phyloP scores from a whole-genome alignment of 2,888 invertebrate genomes.

The Chrysotoxum bicinctum region DNA sequence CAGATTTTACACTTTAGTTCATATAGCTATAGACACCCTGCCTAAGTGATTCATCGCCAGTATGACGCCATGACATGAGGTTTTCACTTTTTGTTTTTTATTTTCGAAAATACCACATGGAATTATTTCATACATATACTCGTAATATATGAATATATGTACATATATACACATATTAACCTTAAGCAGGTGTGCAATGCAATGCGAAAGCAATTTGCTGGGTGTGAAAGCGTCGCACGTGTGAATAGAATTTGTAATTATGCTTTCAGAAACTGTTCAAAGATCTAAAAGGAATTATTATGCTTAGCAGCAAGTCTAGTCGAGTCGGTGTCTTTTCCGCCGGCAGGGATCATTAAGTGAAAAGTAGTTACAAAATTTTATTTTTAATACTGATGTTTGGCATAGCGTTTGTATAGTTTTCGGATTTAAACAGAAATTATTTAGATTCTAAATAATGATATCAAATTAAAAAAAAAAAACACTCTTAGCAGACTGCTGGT shows the following conservation, averaged over 20 bases:
- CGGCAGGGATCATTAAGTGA: conserved; percentile 34
- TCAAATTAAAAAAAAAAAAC: conserved; percentile 25
- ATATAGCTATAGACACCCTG: background rate
- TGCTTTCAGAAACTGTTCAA: conserved; percentile 23
- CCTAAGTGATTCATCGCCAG: conserved; percentile 17
- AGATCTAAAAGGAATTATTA: conserved; percentile 37
- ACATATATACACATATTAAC: conserved; percentile 2
- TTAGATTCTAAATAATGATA: conserved; percentile 25
- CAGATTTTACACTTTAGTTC: background rate
- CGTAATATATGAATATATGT: background rate
- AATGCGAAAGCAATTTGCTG: conserved; percentile 42
- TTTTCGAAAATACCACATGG: conserved; percentile 15
- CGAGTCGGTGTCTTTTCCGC: conserved; percentile 10
- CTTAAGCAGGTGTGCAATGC: conserved; percentile 42
- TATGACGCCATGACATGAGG: conserved; percentile 23
- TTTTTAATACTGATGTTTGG: background rate
- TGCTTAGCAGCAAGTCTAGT: conserved; percentile 15
- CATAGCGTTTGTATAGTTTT: background rate
- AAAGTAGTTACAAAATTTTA: conserved; percentile 6
- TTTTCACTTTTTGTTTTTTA: conserved; percentile 18
- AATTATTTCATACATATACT: background rate
- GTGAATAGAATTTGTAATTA: conserved; percentile 57
- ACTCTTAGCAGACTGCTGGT: background rate
- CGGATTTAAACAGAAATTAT: background rate
- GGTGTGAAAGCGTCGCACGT: conserved; percentile 41